A percentile compares a stretch with the other conserved stretches of the same genome.
Evolutionary conservation across 2,888 invertebrate species (phyloP).

Genomic region (Tillus elongatus): DNA sequence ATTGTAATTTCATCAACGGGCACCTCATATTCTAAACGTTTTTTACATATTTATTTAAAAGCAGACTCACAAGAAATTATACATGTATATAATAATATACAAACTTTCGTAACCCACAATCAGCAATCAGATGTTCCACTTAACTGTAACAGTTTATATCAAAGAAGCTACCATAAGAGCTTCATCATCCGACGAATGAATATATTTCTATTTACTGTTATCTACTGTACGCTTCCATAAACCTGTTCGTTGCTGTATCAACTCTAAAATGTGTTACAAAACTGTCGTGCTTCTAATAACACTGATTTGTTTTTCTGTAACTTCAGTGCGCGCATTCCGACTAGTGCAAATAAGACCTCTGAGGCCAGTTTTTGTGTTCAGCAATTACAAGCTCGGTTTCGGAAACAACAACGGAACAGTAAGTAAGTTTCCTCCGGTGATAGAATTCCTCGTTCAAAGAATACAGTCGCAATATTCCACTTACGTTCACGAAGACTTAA

Average conservation of each 20-base stretch:
- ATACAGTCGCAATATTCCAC: constrained; percentile 62
- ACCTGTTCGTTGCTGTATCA: constrained; percentile 4
- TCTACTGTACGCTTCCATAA: not conserved
- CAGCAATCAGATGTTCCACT: no score
- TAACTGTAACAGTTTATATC: no score
- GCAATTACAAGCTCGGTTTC: not conserved
- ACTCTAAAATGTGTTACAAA: constrained; percentile 1
- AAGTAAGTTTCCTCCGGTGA: constrained; percentile 54
- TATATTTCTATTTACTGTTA: no score
- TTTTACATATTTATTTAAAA: no score
- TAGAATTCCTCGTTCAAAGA: constrained; percentile 60
- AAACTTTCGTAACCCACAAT: no score
- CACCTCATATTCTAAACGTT: no score
- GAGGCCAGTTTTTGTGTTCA: not conserved
- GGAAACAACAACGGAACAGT: constrained; percentile 19
- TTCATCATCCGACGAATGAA: no score
- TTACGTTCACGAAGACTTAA: constrained; percentile 51
- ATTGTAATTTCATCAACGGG: no score
- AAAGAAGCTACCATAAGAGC: no score
- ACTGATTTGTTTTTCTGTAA: not conserved
- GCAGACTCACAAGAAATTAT: no score
- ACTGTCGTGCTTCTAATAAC: not conserved
- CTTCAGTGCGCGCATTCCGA: not conserved
- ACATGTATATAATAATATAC: no score
- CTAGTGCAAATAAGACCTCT: not conserved